Conservation (phyloP, 2,888 invertebrate genomes). For the Trissolcus brochymenae region DNA sequence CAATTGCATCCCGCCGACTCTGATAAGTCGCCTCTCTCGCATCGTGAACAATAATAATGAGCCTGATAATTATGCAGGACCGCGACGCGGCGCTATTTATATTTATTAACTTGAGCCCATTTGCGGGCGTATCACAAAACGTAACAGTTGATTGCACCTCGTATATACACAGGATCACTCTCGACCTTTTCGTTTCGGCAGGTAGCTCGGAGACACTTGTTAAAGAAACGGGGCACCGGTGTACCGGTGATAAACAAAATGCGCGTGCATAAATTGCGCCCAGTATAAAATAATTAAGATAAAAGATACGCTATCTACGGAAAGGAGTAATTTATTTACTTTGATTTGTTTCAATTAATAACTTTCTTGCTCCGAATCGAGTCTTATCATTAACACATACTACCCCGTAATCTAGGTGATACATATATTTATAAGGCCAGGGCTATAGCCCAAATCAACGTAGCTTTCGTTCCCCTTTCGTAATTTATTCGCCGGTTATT, state of each 20-base stretch:
- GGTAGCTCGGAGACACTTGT: constrained; percentile 36
- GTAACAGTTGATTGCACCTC: no score
- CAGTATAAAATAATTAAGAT: constrained; percentile 58
- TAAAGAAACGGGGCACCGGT: constrained; percentile 27
- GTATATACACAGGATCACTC: no score
- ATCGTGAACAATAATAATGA: constrained; percentile 43
- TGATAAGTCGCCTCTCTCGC: no score
- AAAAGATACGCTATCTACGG: constrained; percentile 43
- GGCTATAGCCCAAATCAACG: constrained; percentile 23
- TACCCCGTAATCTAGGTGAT: constrained; percentile 37
- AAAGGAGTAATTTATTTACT: constrained; percentile 42
- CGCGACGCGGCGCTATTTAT: constrained; percentile 41
- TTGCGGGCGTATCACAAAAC: constrained; percentile 14
- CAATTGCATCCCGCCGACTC: no score
- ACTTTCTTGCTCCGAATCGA: constrained; percentile 38
- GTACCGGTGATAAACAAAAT: constrained; percentile 46
- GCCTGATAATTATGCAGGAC: constrained; percentile 52
- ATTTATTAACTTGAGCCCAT: constrained; percentile 23
- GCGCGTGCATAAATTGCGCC: constrained; percentile 46
- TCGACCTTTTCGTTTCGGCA: no score
- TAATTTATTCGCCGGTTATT: constrained; percentile 45
- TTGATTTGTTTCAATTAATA: constrained; percentile 56
- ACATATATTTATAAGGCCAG: constrained; percentile 44
- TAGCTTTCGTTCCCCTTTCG: neutral
- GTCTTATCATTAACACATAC: constrained; percentile 54